A percentile compares a stretch with the other conserved stretches of the same genome.
Conservation (phyloP, 2,888 invertebrate species). For the Sesia apiformis region DNA sequence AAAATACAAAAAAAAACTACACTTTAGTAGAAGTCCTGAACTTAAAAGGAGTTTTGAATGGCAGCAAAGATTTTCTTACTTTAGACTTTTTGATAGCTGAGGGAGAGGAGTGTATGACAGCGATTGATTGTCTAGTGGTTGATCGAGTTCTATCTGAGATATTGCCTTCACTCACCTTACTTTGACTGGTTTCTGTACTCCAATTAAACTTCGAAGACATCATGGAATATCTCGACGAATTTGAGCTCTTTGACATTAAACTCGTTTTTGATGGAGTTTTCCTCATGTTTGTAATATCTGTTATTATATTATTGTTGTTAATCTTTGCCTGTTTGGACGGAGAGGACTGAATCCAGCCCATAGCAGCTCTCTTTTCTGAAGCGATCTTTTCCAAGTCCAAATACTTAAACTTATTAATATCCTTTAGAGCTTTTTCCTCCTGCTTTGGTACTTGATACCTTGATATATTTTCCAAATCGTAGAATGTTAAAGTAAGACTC, state of each 20-base stretch:
- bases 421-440: conserved; percentile 24
- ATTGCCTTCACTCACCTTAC: conserved; percentile 32
- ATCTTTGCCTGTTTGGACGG: conserved; percentile 58
- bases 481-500: conserved; percentile 63
- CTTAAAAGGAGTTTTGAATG: conserved; percentile 68
- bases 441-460: conserved; percentile 32
- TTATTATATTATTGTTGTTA: conserved; percentile 25
- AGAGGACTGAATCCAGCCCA: conserved; percentile 48
- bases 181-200: conserved; percentile 35
- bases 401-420: conserved; percentile 63
- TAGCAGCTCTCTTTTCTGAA: conserved; percentile 47
- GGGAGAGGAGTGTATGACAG: conserved; percentile 38
- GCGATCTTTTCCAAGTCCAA: conserved; percentile 47
- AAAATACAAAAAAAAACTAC: conserved; percentile 12
- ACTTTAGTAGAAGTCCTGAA: conserved; percentile 55
- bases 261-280: conserved; percentile 61
- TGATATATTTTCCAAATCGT: conserved; percentile 52
- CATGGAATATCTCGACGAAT: conserved; percentile 39
- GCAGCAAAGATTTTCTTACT: conserved; percentile 49
- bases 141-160: conserved; percentile 31
- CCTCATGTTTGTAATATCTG: conserved; percentile 17
- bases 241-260: conserved; percentile 45
- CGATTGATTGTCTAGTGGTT: conserved; percentile 22
- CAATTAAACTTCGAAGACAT: conserved; percentile 40
- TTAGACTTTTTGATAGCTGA: conserved; percentile 33